Evolutionary conservation across 1,140 invertebrate species (phyloP).

Genomic region (Drosophila saltans): DNA sequence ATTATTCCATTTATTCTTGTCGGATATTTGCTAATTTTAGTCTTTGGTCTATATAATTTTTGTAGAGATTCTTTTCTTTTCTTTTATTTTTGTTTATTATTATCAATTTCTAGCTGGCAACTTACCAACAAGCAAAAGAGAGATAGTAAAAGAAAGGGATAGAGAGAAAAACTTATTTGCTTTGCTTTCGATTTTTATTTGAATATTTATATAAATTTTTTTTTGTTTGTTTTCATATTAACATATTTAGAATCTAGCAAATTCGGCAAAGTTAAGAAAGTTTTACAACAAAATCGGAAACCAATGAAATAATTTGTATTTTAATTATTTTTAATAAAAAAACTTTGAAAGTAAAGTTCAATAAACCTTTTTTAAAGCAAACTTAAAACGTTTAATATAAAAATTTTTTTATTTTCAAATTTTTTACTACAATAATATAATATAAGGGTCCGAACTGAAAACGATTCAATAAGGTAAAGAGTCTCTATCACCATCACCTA

Average conservation of each 20-base stretch:
- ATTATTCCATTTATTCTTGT: conserved; percentile 35
- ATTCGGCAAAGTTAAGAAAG: not conserved
- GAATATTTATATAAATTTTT: conserved; percentile 19
- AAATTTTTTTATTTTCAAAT: too few relatives aligned
- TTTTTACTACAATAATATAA: too few relatives aligned
- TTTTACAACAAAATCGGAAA: not conserved
- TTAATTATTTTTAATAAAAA: too few relatives aligned
- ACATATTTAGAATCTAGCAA: not conserved
- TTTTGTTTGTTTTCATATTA: not conserved
- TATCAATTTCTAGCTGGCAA: conserved; percentile 52
- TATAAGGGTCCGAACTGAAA: too few relatives aligned
- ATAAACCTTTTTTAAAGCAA: too few relatives aligned
- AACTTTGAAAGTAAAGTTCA: too few relatives aligned
- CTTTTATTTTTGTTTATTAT: conserved; percentile 33
- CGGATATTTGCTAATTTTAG: conserved; percentile 59
- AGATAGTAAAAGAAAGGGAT: not conserved
- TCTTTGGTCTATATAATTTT: conserved; percentile 38
- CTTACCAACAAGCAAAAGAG: conserved; percentile 30
- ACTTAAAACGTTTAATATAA: too few relatives aligned
- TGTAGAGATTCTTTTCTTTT: conserved; percentile 15
- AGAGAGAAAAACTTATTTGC: conserved; percentile 40
- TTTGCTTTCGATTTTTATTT: conserved; percentile 35
- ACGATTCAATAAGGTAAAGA: too few relatives aligned
- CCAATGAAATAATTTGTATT: too few relatives aligned
- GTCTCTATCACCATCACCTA: too few relatives aligned